Percentiles rank a stretch among this genome's conserved stretches.
These are phyloP conservation scores for Fopius arisanus DNA, from an alignment of 1,140 invertebrate genomes.

Conservation along the genomic window DNA sequence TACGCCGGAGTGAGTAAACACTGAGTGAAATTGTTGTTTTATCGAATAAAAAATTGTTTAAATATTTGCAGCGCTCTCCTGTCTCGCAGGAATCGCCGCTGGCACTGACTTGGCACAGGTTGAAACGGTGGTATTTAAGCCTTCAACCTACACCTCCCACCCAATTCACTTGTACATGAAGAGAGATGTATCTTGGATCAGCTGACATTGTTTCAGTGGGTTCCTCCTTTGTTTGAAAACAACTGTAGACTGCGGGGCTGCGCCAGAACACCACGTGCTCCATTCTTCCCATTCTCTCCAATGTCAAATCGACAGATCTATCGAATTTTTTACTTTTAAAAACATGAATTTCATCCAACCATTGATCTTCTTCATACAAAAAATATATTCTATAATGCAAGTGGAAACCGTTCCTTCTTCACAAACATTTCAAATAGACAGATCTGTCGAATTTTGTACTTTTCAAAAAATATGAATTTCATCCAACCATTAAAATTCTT, in stretches of 20 bases:
- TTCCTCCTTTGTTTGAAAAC: constrained; percentile 31
- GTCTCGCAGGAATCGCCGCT: constrained; percentile 42
- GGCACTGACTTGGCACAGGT: constrained; percentile 52
- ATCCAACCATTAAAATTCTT: no score
- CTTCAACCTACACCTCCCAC: constrained; percentile 38
- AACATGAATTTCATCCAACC: no score
- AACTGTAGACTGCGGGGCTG: constrained; percentile 5
- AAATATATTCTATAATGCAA: no score
- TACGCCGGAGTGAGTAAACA: neutral
- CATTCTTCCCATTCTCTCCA: neutral
- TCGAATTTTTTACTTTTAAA: no score
- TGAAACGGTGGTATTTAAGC: constrained; percentile 61
- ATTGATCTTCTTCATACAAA: no score
- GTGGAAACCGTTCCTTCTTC: no score
- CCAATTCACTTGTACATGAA: constrained; percentile 25
- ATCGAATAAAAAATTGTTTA: no score
- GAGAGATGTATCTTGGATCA: constrained; percentile 48
- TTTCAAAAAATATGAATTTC: no score
- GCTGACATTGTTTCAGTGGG: constrained; percentile 44
- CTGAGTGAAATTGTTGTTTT: neutral
- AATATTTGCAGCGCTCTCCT: constrained; percentile 23
- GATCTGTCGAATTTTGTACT: no score
- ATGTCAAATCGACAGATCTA: neutral
- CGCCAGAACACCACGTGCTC: neutral
- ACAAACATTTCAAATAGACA: no score